Base-by-base conservation (phyloP, 2,797 vertebrate species). In the Urocyon cinereoargenteus region DNA sequence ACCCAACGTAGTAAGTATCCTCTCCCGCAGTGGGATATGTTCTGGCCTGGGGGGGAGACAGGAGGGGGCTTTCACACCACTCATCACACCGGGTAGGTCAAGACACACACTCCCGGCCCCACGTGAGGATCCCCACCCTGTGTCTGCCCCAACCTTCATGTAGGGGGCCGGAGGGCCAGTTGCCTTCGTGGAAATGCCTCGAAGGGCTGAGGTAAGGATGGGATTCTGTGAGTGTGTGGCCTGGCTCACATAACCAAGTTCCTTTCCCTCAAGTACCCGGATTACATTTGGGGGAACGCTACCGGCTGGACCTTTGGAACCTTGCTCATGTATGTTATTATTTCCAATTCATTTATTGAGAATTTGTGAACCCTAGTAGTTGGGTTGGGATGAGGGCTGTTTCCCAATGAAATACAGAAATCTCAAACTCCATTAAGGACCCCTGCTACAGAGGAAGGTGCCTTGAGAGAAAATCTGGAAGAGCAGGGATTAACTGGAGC, bases 371-470 rank as follows among this genome's bases (percentile, higher is more conserved):
- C 31, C 64, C 83, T 78, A 57, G 61, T 61, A 51, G 21, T 5
- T 8, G 36, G 16, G 21, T 53, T 16, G 6, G 36, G 40, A 3
- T 61, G 45, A 3, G n/a, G 26, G 28, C 28, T n/a, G 40, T 73
- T 95, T 75, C 93, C 36, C 66, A 73, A 57, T 87, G 92, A 94
- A 91, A 45, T 45, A 82, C 40, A 73, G 26, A 94, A 70, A 83
- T 82, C 55, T 95, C 93, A 91, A 82, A 84, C 83, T 79, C 31
- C 59, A 18, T 6, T 57, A 14, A n/a, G n/a, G 6, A 34, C 21
- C 68, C 21, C 64, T 75, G 26, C 40, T 72, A 83, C 0, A 2
- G 53, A 78, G n/a, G 59, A 36, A 70, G 31, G 31, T 34, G 36
- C 34, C 19, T 86, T 62, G 40, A 82, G 53, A 66, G 59, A 77